These are phyloP conservation scores for Macaca mulatta DNA, from an alignment of 2,113 vertebrate species.

Conservation along the genomic window DNA sequence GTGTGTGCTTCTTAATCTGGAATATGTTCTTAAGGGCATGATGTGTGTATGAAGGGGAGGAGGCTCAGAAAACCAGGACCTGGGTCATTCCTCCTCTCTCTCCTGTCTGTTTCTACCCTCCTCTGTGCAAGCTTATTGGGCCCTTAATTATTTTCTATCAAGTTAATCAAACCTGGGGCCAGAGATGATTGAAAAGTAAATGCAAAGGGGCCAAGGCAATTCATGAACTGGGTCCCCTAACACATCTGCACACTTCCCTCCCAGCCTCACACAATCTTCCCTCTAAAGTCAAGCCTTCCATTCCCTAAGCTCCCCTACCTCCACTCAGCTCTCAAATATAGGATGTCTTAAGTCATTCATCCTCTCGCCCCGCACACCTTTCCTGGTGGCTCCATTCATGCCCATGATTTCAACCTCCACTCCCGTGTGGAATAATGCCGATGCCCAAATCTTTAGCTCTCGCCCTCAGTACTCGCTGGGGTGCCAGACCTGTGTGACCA, in stretches of 20 bases:
- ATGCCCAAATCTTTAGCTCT: neutral
- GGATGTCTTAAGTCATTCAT: neutral
- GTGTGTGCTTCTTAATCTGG: neutral
- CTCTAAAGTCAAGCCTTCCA: neutral
- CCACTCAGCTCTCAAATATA: neutral
- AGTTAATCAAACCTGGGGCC: neutral
- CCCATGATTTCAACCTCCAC: neutral
- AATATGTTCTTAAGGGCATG: neutral
- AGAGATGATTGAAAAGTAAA: neutral
- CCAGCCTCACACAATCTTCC: rapidly evolving
- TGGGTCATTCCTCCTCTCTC: neutral
- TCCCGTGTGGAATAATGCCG: neutral
- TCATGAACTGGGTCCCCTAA: neutral
- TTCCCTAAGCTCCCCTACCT: neutral
- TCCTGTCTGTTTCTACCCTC: neutral
- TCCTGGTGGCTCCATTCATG: neutral
- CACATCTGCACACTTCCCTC: neutral
- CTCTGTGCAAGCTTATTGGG: neutral
- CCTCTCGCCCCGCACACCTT: neutral
- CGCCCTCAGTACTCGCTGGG: neutral
- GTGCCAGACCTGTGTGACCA: neutral
- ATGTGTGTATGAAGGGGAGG: no score
- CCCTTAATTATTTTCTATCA: neutral
- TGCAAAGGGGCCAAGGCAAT: neutral
- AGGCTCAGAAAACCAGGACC: neutral